phyloP scores from a whole-genome alignment of 2,888 invertebrate genomes.

The Chesias legatella region DNA sequence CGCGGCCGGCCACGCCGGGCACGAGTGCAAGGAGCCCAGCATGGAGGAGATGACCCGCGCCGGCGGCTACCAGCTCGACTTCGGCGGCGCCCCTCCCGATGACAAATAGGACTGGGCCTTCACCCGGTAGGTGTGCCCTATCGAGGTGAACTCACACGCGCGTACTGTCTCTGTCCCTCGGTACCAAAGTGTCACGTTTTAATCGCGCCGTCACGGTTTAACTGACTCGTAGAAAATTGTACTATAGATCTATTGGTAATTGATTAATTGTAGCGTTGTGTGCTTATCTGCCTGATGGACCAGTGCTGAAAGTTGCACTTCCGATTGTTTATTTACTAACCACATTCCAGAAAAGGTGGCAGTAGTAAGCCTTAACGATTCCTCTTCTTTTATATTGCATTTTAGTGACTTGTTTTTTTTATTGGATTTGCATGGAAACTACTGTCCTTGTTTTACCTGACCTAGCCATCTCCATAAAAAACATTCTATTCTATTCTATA shows the following conservation, averaged over 20 bases:
- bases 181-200: slow-evolving; percentile 53
- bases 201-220: slow-evolving; percentile 31
- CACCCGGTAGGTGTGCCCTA: slow-evolving; percentile 23
- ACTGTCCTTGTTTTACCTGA: no score
- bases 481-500: no score
- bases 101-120: slow-evolving; percentile 56
- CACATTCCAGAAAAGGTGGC: slow-evolving; percentile 37
- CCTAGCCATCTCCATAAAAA: no score
- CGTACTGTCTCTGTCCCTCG: slow-evolving; percentile 34
- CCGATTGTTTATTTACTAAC: slow-evolving; percentile 39
- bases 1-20: slow-evolving; percentile 88
- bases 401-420: no score
- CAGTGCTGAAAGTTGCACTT: slow-evolving; percentile 61
- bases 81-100: slow-evolving; percentile 69
- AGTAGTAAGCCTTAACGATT: slow-evolving; percentile 8
- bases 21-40: slow-evolving; percentile 93
- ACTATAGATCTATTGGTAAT: slow-evolving; percentile 41
- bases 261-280: slow-evolving; percentile 42
- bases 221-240: slow-evolving; percentile 39
- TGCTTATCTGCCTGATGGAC: slow-evolving; percentile 48
- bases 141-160: slow-evolving; percentile 30
- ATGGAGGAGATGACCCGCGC: slow-evolving; percentile 94
- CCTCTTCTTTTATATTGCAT: neutral
- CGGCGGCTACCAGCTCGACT: slow-evolving; percentile 85
- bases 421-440: no score